Evolutionary conservation across 2,888 invertebrate genomes (phyloP).

Genomic region (Merodon equestris): DNA sequence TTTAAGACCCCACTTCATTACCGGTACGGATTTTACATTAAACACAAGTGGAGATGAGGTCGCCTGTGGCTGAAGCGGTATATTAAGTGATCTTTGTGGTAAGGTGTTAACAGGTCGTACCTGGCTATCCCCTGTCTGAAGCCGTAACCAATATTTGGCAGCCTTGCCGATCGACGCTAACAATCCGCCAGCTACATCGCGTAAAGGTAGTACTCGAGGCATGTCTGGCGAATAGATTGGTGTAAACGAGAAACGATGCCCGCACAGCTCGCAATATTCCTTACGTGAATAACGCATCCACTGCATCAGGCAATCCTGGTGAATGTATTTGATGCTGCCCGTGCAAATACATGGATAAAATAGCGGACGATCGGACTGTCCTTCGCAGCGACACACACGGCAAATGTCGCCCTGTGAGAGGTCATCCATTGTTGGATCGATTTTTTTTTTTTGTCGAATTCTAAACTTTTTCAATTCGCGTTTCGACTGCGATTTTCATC

Average conservation of each 20-base stretch:
- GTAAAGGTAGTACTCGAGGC: conserved; percentile 97
- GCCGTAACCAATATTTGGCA: conserved; percentile 97
- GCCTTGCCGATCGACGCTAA: conserved; percentile 94
- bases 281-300: conserved; percentile 99
- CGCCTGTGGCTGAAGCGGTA: too few species aligned
- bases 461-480: conserved; percentile 11
- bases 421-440: conserved; percentile 75
- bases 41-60: too few species aligned
- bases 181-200: conserved; percentile 94
- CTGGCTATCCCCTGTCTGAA: too few species aligned
- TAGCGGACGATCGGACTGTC: conserved; percentile 92
- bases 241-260: conserved; percentile 97
- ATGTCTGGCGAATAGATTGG: conserved; percentile 99
- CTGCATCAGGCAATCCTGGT: conserved; percentile 98
- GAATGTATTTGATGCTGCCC: conserved; percentile 99
- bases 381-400: conserved; percentile 98
- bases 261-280: conserved; percentile 98
- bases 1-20: too few species aligned
- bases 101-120: too few species aligned
- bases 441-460: conserved; percentile 11
- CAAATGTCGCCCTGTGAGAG: conserved; percentile 90
- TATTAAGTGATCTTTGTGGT: too few species aligned
- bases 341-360: conserved; percentile 99
- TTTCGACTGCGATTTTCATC: conserved; percentile 42
- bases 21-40: too few species aligned